Percentiles rank a stretch among this genome's conserved stretches.
Evolutionary conservation across 1,140 invertebrate species (phyloP).

Genomic region (Hycleus cichorii): DNA sequence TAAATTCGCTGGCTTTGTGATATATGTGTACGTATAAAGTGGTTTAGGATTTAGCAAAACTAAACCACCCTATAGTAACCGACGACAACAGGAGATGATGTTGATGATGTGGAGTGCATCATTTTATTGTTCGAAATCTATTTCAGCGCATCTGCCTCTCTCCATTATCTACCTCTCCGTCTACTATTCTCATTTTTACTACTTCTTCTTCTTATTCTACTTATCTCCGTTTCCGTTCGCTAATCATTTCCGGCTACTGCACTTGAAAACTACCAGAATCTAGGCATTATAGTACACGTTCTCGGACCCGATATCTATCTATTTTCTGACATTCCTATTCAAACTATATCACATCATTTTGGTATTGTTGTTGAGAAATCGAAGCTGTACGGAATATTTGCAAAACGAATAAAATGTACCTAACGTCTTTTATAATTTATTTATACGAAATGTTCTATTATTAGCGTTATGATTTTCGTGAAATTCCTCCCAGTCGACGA

Average conservation of each 20-base stretch:
- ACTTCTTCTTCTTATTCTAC: constrained; percentile 35
- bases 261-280: constrained; percentile 33
- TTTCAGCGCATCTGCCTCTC: constrained; percentile 29
- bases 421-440: too few relatives aligned
- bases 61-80: background rate
- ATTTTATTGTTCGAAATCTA: constrained; percentile 30
- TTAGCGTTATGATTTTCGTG: too few relatives aligned
- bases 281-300: constrained; percentile 25
- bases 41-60: background rate
- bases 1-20: background rate
- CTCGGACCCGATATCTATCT: constrained; percentile 32
- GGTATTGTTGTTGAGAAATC: constrained; percentile 14
- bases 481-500: background rate
- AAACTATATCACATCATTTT: constrained; percentile 10
- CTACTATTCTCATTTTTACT: constrained; percentile 40
- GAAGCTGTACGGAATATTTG: too few relatives aligned
- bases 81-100: background rate
- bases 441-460: too few relatives aligned
- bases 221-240: constrained; percentile 39
- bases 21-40: background rate
- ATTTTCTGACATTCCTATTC: constrained; percentile 26
- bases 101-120: constrained; percentile 22
- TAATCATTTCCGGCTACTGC: constrained; percentile 38
- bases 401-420: too few relatives aligned
- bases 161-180: constrained; percentile 40